Evolutionary conservation across 2,888 invertebrate species (phyloP), one percentile per base, ranked within the genome.

Genomic region (Pterobdella sp.): DNA sequence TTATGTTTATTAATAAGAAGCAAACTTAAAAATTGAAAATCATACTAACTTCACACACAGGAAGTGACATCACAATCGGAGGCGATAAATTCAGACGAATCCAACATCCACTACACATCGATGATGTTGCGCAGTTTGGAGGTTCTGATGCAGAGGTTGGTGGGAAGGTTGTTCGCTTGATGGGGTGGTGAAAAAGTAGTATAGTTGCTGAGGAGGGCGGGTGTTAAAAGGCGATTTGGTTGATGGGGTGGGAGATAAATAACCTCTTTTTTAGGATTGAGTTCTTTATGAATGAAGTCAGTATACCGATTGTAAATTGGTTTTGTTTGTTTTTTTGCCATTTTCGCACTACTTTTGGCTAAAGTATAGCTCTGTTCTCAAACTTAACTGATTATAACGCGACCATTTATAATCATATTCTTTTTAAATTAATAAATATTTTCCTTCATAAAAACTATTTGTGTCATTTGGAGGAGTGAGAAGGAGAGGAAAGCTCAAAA

Each of bases 1-100:
- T n/a, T n/a, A n/a, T n/a, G n/a, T n/a, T n/a, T n/a, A n/a, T n/a
- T n/a, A n/a, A n/a, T n/a, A n/a, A n/a, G n/a, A n/a, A n/a, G n/a
- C n/a, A n/a, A n/a, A n/a, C n/a, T n/a, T n/a, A n/a, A n/a, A n/a
- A n/a, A n/a, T n/a, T n/a, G n/a, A n/a, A n/a, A n/a, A n/a, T n/a
- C n/a, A n/a, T n/a, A n/a, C n/a, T n/a, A n/a, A 22, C 35, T 32
- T 34, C 34, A 1, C 1, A 34, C 10, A 1, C 63, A 71, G 71
- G 71, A 56, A 32, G 71, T 71, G 29, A 56, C 60, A 4, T 35
- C 29, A 7, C 60, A 49, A 10, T 29, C 31, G n/a, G 71, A 71
- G n/a, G 63, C 52, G 2, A 52, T 71, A 1, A 71, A 71, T 26
- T 14, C 63, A 32, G 63, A 71, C 63, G 71, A 71, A 37, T 71